Evolutionary conservation across 2,113 vertebrate genomes (phyloP), one percentile per base, ranked within the genome.

Genomic region (Reinhardtius hippoglossoides): DNA sequence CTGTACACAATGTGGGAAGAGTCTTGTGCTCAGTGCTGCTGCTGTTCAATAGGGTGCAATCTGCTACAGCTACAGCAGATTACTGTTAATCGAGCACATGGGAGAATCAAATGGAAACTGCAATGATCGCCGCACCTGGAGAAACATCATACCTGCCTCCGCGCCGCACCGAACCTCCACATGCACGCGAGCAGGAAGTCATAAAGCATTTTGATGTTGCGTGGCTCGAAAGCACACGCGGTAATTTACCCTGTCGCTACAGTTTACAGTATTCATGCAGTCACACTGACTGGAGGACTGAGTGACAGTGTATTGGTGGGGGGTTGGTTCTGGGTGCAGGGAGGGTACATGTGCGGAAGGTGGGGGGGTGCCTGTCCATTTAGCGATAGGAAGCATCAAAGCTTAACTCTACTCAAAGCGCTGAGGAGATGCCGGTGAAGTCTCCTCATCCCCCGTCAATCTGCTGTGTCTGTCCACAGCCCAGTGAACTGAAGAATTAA

Each of bases 401-500:
- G 82, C 81, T 72, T 73, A 88, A 76, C 78, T 87, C 44, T 52
- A 82, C 74, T 76, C 85, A 82, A 90, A 86, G 78, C 76, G 77
- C 81, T 78, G 65, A 84, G 59, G 77, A 79, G 80, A 89, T n/a
- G 56, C 37, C 5, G 50, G 65, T 67, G 82, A 76, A 80, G 78
- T 80, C 89, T 84, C 79, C 73, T 65, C 79, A 76, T 86, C 82
- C 83, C 83, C 87, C 85, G 90, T 92, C 92, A 90, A 87, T 90
- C 84, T 79, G 73, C 79, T 50, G 74, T 52, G 63, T 85, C 78
- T 79, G 88, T 91, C 90, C 88, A 87, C 92, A 89, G 86, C 80
- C 72, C 91, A 91, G 63, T 89, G 88, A 92, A 76, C 85, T 87
- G 89, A 90, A 71, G 89, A 93, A 92, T 93, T 93, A 93, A 93